Base-by-base conservation (phyloP, 2,888 invertebrate species). In the Andrena bicolor region DNA sequence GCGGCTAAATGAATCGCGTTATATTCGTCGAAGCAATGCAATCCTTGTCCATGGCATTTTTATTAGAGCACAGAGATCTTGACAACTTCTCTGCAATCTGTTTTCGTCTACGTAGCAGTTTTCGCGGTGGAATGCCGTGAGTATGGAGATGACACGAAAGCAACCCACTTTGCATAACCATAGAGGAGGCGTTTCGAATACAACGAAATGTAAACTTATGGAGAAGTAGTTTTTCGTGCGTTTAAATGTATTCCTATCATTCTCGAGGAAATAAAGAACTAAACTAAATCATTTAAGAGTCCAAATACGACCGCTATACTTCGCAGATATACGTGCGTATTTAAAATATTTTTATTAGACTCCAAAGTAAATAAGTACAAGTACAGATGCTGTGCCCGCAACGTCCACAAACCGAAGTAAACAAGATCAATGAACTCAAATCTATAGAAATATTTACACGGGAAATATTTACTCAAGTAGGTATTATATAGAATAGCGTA, bases 61-160 rank as follows among this genome's bases (percentile, higher is more conserved):
- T 64, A 20, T 61, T 68, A 26, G 56, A 70, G 66, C 56, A 63
- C 7, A 58, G 30, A 72, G 28, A 75, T 78, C 53, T 60, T 75
- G 20, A 63, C 49, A 56, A 56, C 41, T 64, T 20, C 56, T n/a
- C 13, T 35, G 72, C 78, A 56, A 70, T 77, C 86, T 83, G 82
- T 81, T 88, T 88, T 87, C 77, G 84, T 83, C 87, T 86, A 88
- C 88, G 87, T 88, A 83, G 88, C 87, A 86, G 60, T 82, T 83
- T 86, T 84, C 86, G 80, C 83, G 83, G 74, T 80, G 85, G 56
- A 80, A 76, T 80, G 63, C 81, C 51, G 49, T 83, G 65, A 73
- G 51, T 66, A 70, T 72, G 51, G 65, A 20, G 72, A 41, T 26
- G 65, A 70, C 70, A 76, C 66, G 48, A 74, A 70, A 76, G 81